These are phyloP conservation scores for Xyrauchen texanus DNA, from an alignment of 2,113 vertebrate genomes.

Conservation along the genomic window DNA sequence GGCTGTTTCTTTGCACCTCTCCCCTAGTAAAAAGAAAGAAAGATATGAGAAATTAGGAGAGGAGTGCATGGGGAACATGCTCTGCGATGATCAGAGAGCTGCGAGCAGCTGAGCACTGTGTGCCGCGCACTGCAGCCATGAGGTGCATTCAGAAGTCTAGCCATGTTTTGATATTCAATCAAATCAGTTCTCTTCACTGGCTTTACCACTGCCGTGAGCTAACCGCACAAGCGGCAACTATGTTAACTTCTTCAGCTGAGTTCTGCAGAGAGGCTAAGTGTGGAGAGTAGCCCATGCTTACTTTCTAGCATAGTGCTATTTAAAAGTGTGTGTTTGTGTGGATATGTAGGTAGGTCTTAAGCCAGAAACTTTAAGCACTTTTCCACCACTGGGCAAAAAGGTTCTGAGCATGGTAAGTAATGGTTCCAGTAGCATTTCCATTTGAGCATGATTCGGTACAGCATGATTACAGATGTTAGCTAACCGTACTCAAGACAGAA, in stretches of 20 bases:
- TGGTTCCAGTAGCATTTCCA: no score
- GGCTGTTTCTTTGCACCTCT: background rate
- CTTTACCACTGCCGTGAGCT: background rate
- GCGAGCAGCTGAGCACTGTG: constrained; percentile 1
- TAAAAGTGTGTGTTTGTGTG: background rate
- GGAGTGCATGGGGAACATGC: background rate
- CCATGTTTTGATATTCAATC: constrained; percentile 31
- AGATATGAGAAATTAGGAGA: constrained; percentile 19
- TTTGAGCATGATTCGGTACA: no score
- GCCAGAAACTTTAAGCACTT: background rate
- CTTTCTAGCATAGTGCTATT: background rate
- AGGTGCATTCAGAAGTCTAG: background rate
- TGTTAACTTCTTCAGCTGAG: background rate
- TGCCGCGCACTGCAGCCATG: background rate
- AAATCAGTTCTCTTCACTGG: constrained; percentile 35
- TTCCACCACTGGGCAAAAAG: no score
- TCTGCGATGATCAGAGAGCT: constrained; percentile 33
- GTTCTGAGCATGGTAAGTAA: no score
- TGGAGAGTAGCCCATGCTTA: background rate
- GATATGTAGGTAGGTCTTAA: background rate
- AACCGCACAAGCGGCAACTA: background rate
- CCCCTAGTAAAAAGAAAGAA: constrained; percentile 16
- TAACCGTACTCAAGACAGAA: no score
- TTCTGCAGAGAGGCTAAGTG: background rate
- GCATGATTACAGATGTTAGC: no score